Percentiles rank a stretch among this genome's conserved stretches.
phyloP scores from a whole-genome alignment of 2,113 vertebrate genomes.

The Taxidea taxus region DNA sequence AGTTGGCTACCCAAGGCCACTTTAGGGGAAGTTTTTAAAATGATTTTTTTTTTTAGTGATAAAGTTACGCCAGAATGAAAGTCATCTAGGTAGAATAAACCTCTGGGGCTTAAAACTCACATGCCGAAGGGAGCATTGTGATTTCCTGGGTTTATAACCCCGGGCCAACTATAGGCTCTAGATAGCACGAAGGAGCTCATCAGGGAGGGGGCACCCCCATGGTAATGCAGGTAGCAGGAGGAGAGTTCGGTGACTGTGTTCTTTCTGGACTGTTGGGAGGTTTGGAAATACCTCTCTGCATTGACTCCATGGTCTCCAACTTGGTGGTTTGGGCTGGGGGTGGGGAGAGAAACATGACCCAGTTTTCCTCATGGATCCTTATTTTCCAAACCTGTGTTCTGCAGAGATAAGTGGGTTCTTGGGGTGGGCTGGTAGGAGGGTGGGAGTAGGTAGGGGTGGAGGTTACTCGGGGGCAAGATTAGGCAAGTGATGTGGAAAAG shows the following conservation, averaged over 20 bases:
- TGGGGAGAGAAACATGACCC: not conserved
- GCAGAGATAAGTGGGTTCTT: not conserved
- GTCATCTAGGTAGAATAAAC: not conserved
- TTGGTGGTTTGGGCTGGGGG: not conserved
- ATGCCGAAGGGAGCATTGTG: not conserved
- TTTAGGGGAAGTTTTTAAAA: not conserved
- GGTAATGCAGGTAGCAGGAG: fast-evolving
- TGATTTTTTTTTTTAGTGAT: not conserved
- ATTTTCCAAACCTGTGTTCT: not conserved
- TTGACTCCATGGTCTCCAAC: not conserved
- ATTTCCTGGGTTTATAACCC: not conserved
- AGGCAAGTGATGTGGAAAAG: not conserved
- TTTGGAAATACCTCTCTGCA: not conserved
- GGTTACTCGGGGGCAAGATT: not conserved
- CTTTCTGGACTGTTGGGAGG: not conserved
- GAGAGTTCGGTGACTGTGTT: not conserved
- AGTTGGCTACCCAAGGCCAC: not conserved
- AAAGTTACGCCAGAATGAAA: not conserved
- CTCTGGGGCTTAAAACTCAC: no score
- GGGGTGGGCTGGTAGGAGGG: not conserved
- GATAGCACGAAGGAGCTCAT: no score
- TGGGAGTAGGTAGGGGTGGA: no score
- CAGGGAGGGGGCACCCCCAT: fast-evolving
- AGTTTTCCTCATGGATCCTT: not conserved
- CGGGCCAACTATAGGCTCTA: not conserved